Evolutionary conservation across 2,888 invertebrate genomes (phyloP), one percentile per base, ranked within the genome.

Genomic region (Hypomecis punctinalis): DNA sequence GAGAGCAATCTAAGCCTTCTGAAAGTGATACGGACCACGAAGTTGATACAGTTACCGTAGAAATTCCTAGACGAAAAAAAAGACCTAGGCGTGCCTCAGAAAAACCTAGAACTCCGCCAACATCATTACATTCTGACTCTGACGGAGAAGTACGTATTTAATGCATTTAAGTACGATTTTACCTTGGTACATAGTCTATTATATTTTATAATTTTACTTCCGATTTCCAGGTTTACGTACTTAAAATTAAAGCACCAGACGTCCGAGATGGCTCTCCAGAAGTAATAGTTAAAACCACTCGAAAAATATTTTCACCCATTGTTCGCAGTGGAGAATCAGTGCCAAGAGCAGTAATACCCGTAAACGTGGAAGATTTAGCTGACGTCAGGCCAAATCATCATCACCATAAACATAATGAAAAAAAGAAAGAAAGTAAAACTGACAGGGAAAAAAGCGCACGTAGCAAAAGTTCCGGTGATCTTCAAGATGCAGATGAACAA

Each of bases 221-320:
- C 1, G 23, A 42, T 65, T 79, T 83, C 5, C 70, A 92, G 93
- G 85, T 93, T 0, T 93, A 87, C 59, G 89, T 93, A 7, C 76
- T 93, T 0, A 92, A 93, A 76, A 71, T 93, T 7, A 90, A 89
- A 78, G 85, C 93, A 51, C 85, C 91, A 48, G 91, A 89, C 51
- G 82, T 77, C 11, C 80, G 87, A 5, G 85, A 90, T 37, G 81
- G 85, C n/a, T 90, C 90, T 0, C 93, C 94, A 49, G 96, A 96
- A 80, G 94, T 97, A 0, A 96, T 97, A 70, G 96, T 97, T 0
- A 97, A 96, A 84, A 97, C 97, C 0, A 97, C 96, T 47, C 94
- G 96, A 60, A 97, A 96, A 89, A 94, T 97, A 72, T 97, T 97
- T 70, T 96, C 96, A 0, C 96, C 97, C 0, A 94, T 96, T 5